Evolutionary conservation across 2,888 invertebrate genomes (phyloP), one percentile per base, ranked within the genome.

Genomic region (Nephrotoma appendiculata): DNA sequence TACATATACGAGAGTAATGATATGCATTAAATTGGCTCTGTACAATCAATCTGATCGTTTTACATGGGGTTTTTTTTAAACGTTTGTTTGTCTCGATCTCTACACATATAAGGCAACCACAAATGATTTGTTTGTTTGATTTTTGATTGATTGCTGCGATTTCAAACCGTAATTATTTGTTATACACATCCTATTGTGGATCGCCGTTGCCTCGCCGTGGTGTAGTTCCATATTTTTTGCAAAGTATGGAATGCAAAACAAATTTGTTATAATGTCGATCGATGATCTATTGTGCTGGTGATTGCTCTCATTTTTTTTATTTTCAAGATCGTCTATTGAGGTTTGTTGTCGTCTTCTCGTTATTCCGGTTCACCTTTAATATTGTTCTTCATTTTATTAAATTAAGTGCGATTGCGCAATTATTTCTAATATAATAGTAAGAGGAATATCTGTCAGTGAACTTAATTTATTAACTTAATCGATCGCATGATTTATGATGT

Each of bases 111-210:
- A 85, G 15, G 44, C 44, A 43, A 19, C 44, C 44, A 85, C 44
- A 44, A 85, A 44, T 85, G 15, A 85, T 85, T 85, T 85, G 85
- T 85, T 85, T 85, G 85, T 85, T 44, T 42, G 15, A 43, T 31
- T 19, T 43, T 42, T 43, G 84, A 85, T 41, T 43, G 84, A 85
- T 71, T 31, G 71, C 71, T 71, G 71, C 11, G 71, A 31, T 71
- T 31, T 71, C 6, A 71, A 71, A 71, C 7, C 11, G 71, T 57
- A 57, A 19, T 57, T 57, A 57, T 15, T 57, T 57, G 31, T 31
- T 71, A 31, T 71, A 57, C 9, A 57, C 71, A 71, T 71, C 71
- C 71, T 71, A 71, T 31, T 31, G 71, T 71, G 31, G 71, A 19
- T 31, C 31, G 31, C 11, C 57, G 6, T 31, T 31, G n/a, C 48